phyloP scores from a whole-genome alignment of 1,140 invertebrate species.

The Drosophila quadrilineata region DNA sequence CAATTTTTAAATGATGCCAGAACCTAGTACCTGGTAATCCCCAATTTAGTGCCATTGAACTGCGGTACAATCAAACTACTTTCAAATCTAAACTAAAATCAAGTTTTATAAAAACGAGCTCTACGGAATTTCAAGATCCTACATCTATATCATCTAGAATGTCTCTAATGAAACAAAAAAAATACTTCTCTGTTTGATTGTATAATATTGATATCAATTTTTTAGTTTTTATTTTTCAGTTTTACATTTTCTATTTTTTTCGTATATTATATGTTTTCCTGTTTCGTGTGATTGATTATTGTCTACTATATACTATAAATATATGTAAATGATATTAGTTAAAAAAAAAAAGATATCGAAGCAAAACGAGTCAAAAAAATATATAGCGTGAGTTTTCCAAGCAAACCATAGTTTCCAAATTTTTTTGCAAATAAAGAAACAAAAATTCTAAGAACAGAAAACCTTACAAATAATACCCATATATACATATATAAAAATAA shows the following conservation, averaged over 20 bases:
- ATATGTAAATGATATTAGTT: constrained; percentile 65
- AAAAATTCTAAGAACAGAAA: constrained; percentile 32
- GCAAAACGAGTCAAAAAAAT: constrained; percentile 22
- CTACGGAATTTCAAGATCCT: constrained; percentile 48
- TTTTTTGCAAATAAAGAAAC: constrained; percentile 58
- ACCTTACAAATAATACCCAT: constrained; percentile 5
- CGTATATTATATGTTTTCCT: constrained; percentile 54
- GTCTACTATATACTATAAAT: constrained; percentile 49
- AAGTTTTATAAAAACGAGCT: constrained; percentile 46
- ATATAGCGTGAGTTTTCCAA: constrained; percentile 62
- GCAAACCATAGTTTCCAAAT: constrained; percentile 78
- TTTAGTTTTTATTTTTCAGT: background rate
- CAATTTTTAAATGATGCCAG: constrained; percentile 38
- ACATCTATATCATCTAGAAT: constrained; percentile 33
- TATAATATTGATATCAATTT: constrained; percentile 30
- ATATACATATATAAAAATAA: constrained; percentile 10
- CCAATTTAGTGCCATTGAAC: constrained; percentile 54
- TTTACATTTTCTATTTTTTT: constrained; percentile 27
- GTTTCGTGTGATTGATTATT: constrained; percentile 74
- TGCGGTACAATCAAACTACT: constrained; percentile 68
- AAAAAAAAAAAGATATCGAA: constrained; percentile 34
- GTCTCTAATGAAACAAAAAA: constrained; percentile 11
- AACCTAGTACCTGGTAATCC: constrained; percentile 39
- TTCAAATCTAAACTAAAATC: constrained; percentile 43
- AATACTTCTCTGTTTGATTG: constrained; percentile 58